A percentile compares a stretch with the other conserved stretches of the same genome.
Evolutionary conservation across 2,113 vertebrate species (phyloP).

Genomic region (Grus americana): DNA sequence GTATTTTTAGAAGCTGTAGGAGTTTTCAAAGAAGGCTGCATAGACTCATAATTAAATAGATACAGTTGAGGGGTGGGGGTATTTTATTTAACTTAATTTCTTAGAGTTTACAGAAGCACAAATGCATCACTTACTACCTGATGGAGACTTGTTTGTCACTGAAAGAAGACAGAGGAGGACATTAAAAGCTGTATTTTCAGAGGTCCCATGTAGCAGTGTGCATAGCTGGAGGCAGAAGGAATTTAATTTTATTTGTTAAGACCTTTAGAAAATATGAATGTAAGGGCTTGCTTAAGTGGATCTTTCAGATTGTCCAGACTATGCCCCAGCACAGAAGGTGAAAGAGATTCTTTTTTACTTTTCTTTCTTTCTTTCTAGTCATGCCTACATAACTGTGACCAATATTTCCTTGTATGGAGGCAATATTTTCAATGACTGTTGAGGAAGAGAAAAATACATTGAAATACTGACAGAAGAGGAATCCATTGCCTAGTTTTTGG

Average conservation of each 20-base stretch:
- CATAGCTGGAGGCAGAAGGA: not conserved
- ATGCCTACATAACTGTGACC: not conserved
- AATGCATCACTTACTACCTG: not conserved
- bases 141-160: not conserved
- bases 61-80: not conserved
- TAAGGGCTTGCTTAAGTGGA: not conserved
- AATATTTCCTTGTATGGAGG: not conserved
- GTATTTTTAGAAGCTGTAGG: not conserved
- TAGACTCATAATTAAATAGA: not conserved
- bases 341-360: not conserved
- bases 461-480: not conserved
- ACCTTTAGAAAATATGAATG: not conserved
- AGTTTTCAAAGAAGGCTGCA: not conserved
- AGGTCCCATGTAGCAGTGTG: not conserved
- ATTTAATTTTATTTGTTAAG: not conserved
- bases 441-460: not conserved
- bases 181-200: not conserved
- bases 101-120: not conserved
- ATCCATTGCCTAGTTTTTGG: not conserved
- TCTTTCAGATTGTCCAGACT: not conserved
- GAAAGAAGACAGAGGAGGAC: not conserved
- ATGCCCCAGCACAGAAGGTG: not conserved
- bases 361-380: too few relatives aligned
- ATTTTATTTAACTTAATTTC: not conserved
- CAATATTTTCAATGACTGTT: not conserved